phyloP scores from a whole-genome alignment of 2,113 vertebrate genomes.

The Leptobrachium ailaonicum region DNA sequence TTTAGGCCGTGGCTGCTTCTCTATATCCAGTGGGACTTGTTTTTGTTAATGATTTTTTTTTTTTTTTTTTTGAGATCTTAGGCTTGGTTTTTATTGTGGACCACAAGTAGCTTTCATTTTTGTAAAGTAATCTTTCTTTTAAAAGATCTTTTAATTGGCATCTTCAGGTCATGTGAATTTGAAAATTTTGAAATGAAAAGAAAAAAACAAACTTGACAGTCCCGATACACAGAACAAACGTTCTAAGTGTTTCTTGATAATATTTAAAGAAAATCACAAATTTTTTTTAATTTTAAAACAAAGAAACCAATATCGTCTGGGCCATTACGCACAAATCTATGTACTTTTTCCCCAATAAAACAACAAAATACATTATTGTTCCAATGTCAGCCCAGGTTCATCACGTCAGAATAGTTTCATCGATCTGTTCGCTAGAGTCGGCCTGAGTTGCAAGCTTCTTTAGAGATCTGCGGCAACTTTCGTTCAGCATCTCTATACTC shows the following conservation, averaged over 20 bases:
- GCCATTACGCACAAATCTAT: constrained; percentile 63
- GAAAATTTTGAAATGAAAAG: too few species aligned
- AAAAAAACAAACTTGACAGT: too few species aligned
- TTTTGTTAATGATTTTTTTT: too few species aligned
- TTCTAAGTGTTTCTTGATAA: not conserved
- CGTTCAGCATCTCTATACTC: constrained; percentile 87
- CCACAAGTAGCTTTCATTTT: not conserved
- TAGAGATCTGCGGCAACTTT: constrained; percentile 88
- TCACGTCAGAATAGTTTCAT: constrained; percentile 97
- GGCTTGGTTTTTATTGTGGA: not conserved
- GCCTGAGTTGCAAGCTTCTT: constrained; percentile 85
- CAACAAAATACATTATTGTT: constrained; percentile 54
- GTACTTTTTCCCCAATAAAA: constrained; percentile 66
- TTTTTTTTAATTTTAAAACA: constrained; percentile 9
- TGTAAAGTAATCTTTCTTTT: not conserved
- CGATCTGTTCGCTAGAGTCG: constrained; percentile 90
- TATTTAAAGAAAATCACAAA: not conserved
- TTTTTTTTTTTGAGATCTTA: too few species aligned
- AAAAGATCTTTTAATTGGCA: not conserved
- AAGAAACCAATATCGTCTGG: constrained; percentile 55
- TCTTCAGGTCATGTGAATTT: not conserved
- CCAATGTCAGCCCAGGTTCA: constrained; percentile 53
- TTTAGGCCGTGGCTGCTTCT: too few species aligned
- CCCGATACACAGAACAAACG: not conserved
- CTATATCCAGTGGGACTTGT: too few species aligned